Base-by-base conservation (phyloP, 2,888 invertebrate genomes). In the Tipula lateralis region DNA sequence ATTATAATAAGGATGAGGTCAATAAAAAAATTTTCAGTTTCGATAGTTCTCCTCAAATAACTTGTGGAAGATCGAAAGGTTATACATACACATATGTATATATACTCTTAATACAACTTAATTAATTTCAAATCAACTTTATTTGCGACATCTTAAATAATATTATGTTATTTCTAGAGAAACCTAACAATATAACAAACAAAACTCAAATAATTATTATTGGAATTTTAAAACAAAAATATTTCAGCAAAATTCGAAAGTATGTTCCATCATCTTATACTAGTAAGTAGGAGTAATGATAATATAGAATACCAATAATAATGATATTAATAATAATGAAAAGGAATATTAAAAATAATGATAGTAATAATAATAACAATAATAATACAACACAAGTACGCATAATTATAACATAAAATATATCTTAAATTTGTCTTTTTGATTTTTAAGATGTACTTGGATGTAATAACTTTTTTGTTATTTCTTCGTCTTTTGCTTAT, bases 361-460 rank as follows among this genome's bases (percentile, higher is more conserved):
- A 24, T 66, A 24, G 12, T 24, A 66, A 9, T 66, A 66, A 12
- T 66, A 66, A 39, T 9, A 39, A 39, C 9, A 16, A 66, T 66
- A 24, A 66, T 66, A 66, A 66, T 24, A 66, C 13, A 66, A 66
- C 24, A 66, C 66, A 24, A 66, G 24, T 66, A 66, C 19, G 9
- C 19, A 66, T 66, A 66, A 66, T 66, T 66, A 66, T 66, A 66
- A 24, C 24, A 66, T 24, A 66, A 66, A 66, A 66, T 66, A 66
- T 66, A 19, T 66, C 24, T 66, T 66, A 24, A 66, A 66, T 66
- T 66, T 66, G 66, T 66, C 66, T 66, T 66, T 66, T 66, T 66
- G 66, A 66, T 66, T 66, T 66, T 66, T 66, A 66, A 66, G 66
- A 66, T 66, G 66, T 66, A 66, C 66, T 66, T 66, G 24, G 66